These are phyloP conservation scores for Catagonus wagneri DNA, from an alignment of 2,113 vertebrate species.

Conservation along the genomic window DNA sequence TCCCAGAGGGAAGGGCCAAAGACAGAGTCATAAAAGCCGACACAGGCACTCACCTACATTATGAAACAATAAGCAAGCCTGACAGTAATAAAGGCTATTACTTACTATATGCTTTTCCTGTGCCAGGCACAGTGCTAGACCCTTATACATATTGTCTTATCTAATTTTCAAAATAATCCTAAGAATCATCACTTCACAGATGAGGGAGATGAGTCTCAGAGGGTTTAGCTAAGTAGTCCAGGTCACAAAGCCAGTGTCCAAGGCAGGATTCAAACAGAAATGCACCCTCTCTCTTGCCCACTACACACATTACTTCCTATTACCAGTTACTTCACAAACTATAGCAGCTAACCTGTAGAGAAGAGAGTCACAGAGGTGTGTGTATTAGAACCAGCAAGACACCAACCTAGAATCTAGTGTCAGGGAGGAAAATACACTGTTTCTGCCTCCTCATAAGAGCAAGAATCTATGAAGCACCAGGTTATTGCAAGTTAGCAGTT, in stretches of 20 bases:
- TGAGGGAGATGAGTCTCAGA: neutral
- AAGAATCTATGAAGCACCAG: neutral
- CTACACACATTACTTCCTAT: neutral
- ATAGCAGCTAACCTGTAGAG: neutral
- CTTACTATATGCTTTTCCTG: neutral
- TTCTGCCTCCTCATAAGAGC: no score
- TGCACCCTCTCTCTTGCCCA: neutral
- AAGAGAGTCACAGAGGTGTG: neutral
- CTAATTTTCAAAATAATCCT: neutral
- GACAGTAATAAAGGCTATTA: neutral
- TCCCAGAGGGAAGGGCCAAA: neutral
- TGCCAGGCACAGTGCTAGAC: neutral
- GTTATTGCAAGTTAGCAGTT: neutral
- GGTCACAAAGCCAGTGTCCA: neutral
- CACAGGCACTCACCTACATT: neutral
- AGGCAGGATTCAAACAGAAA: neutral
- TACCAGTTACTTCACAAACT: neutral
- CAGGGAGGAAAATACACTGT: neutral
- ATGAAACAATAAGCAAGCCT: neutral
- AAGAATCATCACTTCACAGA: neutral
- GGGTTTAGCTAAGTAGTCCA: neutral
- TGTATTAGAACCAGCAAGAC: neutral
- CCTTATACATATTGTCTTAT: neutral
- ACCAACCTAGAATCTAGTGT: neutral
- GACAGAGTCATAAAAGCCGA: neutral